phyloP scores from a whole-genome alignment of 1,140 invertebrate genomes.

The Pemphigus obesinymphae region DNA sequence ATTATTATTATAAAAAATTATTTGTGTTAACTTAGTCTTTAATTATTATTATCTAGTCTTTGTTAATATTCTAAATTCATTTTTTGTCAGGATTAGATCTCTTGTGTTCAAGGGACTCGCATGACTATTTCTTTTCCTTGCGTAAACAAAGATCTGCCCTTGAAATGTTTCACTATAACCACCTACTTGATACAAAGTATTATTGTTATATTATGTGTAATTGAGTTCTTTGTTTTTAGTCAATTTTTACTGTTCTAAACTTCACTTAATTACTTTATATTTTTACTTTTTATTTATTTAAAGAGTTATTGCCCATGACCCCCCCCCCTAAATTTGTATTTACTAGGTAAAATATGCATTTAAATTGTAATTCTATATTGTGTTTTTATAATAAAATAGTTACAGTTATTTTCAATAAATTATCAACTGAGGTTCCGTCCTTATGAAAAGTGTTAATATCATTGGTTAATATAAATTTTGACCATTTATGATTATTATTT shows the following conservation, averaged over 20 bases:
- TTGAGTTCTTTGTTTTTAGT: neutral
- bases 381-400: constrained; percentile 14
- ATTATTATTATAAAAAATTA: constrained; percentile 16
- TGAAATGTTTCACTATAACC: neutral
- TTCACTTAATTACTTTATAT: neutral
- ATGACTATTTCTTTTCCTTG: neutral
- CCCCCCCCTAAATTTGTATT: neutral
- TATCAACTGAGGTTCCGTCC: constrained; percentile 31
- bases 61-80: constrained; percentile 11
- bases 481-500: neutral
- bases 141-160: neutral
- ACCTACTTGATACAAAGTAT: constrained; percentile 1
- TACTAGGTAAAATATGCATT: constrained; percentile 9
- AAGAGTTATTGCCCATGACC: neutral
- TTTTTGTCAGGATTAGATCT: constrained; percentile 29
- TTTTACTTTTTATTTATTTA: neutral
- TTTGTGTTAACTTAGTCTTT: constrained; percentile 33
- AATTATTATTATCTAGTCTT: constrained; percentile 39
- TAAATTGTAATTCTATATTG: constrained; percentile 19
- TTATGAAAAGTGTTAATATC: constrained; percentile 1
- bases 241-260: constrained; percentile 3
- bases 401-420: constrained; percentile 17
- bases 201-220: neutral
- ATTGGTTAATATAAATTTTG: constrained; percentile 8
- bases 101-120: neutral